These are phyloP conservation scores for Calonectris borealis DNA, from an alignment of 2,113 vertebrate species.

Conservation along the genomic window DNA sequence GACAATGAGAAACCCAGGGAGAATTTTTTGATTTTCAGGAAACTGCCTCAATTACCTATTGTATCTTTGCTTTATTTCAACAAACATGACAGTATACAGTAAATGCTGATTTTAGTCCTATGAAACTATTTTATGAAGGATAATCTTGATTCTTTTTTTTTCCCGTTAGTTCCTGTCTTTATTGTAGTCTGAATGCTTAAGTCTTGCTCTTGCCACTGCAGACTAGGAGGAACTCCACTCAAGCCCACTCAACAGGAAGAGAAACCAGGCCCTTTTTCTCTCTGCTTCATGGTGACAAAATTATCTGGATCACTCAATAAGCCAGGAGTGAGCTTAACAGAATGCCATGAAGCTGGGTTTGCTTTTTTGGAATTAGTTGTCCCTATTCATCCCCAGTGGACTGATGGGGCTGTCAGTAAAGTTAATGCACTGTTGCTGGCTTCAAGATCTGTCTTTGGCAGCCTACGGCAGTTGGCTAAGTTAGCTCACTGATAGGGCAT, in stretches of 20 bases:
- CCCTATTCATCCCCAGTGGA: not conserved
- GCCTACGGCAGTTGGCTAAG: accelerated
- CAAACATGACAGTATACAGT: not conserved
- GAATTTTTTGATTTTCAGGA: not conserved
- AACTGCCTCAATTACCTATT: not conserved
- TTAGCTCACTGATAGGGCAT: no score
- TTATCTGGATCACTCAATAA: not conserved
- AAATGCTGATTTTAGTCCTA: not conserved
- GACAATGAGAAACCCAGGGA: not conserved
- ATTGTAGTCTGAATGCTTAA: not conserved
- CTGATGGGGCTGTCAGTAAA: no score
- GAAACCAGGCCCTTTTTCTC: not conserved
- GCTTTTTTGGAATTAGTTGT: not conserved
- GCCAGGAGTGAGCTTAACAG: not conserved
- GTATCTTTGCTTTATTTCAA: not conserved
- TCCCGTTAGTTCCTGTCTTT: not conserved
- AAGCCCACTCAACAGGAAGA: not conserved
- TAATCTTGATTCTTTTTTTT: not conserved
- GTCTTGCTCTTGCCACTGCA: not conserved
- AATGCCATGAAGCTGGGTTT: not conserved
- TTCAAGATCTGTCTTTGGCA: not conserved
- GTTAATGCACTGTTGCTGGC: not conserved
- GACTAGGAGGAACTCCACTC: not conserved
- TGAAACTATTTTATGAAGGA: not conserved
- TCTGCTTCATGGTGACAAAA: not conserved